Base-by-base conservation (phyloP, 2,113 vertebrate genomes). In the Mesitornis unicolor region DNA sequence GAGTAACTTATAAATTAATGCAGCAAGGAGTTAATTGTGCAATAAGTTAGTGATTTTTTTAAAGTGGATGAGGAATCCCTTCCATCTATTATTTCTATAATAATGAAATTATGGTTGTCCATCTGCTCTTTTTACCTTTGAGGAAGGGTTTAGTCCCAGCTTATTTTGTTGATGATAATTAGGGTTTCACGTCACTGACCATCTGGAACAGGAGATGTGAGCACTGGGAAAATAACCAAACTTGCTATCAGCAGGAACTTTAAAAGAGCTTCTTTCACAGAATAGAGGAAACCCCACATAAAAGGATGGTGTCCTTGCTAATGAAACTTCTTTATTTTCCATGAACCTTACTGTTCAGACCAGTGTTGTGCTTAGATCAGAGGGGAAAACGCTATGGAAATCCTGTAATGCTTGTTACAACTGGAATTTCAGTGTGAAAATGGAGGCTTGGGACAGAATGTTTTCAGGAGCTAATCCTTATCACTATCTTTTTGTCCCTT, bases 91-190 rank as follows among this genome's bases (percentile, higher is more conserved):
- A 92, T 95, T 96, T 84, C 85, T 92, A 5, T 75, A 93, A 68
- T 95, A 96, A 96, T 74, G 56, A 96, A 77, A 89, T 95, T 88
- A 88, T 51, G 11, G 67, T 74, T 96, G 85, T 85, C 93, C 92
- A 93, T 97, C 96, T 97, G 92, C 83, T 96, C 85, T 88, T 88
- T 96, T 93, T 96, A 96, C 92, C 92, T 96, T 92, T 97, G 88
- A 96, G 93, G 68, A 65, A 93, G 83, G 76, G 64, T 90, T 97
- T 94, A 96, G 80, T 80, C 90, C 64, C 88, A 95, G 90, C 80
- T 90, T 95, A 92, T 93, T 94, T 94, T 94, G 67, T 60, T 84
- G 87, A 95, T 87, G 92, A 91, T 95, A 97, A 93, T 94, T 94
- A 92, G 86, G 77, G 74, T 85, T 95, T 95, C 84, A 85, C 70